Base-by-base conservation (phyloP, 2,797 vertebrate genomes). In the Clarias fuscus region DNA sequence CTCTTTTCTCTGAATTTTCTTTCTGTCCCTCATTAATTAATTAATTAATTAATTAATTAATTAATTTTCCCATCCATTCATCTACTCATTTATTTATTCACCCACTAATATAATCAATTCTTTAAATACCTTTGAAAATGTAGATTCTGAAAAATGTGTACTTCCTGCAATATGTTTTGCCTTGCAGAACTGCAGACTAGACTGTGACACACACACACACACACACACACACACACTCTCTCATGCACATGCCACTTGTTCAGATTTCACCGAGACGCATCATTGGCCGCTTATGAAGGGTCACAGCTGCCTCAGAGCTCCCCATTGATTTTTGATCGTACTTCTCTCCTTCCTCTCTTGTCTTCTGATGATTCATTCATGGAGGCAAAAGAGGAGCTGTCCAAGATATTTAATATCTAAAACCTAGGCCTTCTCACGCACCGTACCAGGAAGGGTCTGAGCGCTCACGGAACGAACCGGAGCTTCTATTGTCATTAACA, bases 311-410 rank as follows among this genome's bases (percentile, higher is more conserved):
- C 90, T 88, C 90, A 89, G 89, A 91, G 90, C 88, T 91, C 64
- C 88, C 87, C 90, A 94, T 92, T 92, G 93, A 93, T 94, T 94
- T 94, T 92, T 91, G 90, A 90, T 91, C 89, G 89, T 53, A 53
- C 90, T 87, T 90, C 85, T 37, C 90, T 92, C 87, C 88, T 91
- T 91, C 89, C 91, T 89, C 73, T 84, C 86, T 72, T 92, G 92
- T 91, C 92, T 91, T 93, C 93, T 94, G 91, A 93, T 94, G 92
- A 94, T 94, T 94, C 92, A 94, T 95, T 95, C 92, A 95, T 91
- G 92, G 91, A 92, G 91, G 92, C 93, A 95, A 94, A 95, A 93
- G 93, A 93, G 90, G 88, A 91, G 86, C 89, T 92, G 91, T 90
- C 91, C 89, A 40, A 87, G 89, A 88, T 90, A 88, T 93, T 94